Evolutionary conservation across 2,888 invertebrate species (phyloP), one percentile per base, ranked within the genome.

Genomic region (Troglohyphantes excavatus): DNA sequence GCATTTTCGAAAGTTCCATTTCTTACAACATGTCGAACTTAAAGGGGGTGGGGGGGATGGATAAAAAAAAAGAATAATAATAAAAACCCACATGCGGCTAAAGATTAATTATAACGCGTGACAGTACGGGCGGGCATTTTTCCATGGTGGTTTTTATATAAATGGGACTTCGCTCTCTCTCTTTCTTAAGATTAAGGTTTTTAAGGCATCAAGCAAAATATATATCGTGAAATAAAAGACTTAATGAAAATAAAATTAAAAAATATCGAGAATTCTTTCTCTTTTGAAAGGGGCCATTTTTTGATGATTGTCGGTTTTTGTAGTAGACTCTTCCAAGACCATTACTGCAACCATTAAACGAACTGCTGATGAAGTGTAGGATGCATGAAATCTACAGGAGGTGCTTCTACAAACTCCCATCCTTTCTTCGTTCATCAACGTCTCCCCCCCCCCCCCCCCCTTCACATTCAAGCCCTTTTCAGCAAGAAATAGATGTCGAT

Each of bases 301-400:
- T 81, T 88, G 81, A 88, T 88, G 81, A 88, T 88, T 88, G 87
- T 81, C 81, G 75, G 65, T 73, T 86, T 86, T 86, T 70, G 78
- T 70, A 26, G 63, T 78, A 19, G 65, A 39, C 39, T n/a, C 70
- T 68, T 72, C 67, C n/a, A 75, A 81, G 73, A 81, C 87, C 87
- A 88, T 88, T 88, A 88, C 73, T 39, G 61, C 53, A 33, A 81
- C 87, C 87, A 88, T 88, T 88, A 88, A 63, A 86, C 73, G 67
- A 81, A 75, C 87, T 75, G 81, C 87, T 88, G 87, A 88, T 88
- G 87, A 88, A 81, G 79, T 81, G 76, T 13, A 81, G 81, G 63
- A 73, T 73, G 73, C 87, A 73, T 72, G 53, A 81, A 67, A 73
- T 53, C 87, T 27, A 70, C 81, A 19, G 87, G 87, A 70, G 86